A percentile compares a stretch with the other conserved stretches of the same genome.
Evolutionary conservation across 2,888 invertebrate species (phyloP).

Genomic region (Lysandra coridon): DNA sequence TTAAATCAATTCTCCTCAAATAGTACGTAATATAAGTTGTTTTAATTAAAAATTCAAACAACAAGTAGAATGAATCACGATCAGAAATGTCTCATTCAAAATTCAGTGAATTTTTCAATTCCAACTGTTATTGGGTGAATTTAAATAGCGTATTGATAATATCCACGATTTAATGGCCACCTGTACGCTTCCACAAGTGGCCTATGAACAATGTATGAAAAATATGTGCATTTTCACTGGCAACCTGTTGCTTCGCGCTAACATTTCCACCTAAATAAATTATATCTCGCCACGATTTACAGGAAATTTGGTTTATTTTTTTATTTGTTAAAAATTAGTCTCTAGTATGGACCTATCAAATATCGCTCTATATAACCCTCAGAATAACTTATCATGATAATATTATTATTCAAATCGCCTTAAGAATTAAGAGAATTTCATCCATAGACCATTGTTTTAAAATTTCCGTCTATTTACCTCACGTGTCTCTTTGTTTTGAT

Average conservation of each 20-base stretch:
- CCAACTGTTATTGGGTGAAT: neutral
- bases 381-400: neutral
- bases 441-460: neutral
- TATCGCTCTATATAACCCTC: no score
- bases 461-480: conserved; percentile 63
- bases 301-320: no score
- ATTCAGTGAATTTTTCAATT: neutral
- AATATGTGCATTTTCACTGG: neutral
- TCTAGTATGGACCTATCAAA: no score
- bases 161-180: conserved; percentile 19
- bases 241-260: neutral
- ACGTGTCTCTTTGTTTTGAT: conserved; percentile 93
- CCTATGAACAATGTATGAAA: neutral
- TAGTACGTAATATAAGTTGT: no score
- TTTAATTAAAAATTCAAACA: no score
- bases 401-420: neutral
- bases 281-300: neutral
- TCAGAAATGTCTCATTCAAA: neutral
- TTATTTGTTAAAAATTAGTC: no score
- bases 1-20: no score
- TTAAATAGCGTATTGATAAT: neutral
- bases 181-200: conserved; percentile 4
- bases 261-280: neutral
- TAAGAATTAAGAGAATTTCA: neutral
- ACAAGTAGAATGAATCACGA: neutral